Evolutionary conservation across 2,888 invertebrate species (phyloP).

Genomic region (Drosophila kanekoi): DNA sequence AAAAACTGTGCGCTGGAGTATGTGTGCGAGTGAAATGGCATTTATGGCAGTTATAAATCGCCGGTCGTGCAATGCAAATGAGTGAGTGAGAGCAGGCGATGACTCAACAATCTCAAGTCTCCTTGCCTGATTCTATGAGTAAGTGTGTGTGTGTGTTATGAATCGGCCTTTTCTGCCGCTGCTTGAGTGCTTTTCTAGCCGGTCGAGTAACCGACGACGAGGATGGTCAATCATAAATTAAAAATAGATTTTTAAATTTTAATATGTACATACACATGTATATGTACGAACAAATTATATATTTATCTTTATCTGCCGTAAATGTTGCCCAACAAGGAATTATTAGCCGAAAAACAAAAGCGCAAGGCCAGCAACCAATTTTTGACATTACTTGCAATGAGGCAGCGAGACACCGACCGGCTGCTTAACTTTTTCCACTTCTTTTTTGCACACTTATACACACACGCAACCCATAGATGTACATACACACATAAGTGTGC

Average conservation of each 20-base stretch:
- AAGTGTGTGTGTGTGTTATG: conserved; percentile 60
- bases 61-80: conserved; percentile 72
- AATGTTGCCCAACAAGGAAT: conserved; percentile 5
- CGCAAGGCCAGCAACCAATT: conserved; percentile 33
- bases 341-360: conserved; percentile 10
- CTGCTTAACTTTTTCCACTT: conserved; percentile 64
- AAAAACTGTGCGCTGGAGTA: conserved; percentile 60
- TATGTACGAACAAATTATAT: conserved; percentile 28
- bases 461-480: conserved; percentile 26
- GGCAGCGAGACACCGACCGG: conserved; percentile 57
- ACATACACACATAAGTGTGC: conserved; percentile 27
- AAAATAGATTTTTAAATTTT: conserved; percentile 68
- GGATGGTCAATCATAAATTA: conserved; percentile 72
- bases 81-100: conserved; percentile 77
- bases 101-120: conserved; percentile 69
- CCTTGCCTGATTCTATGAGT: conserved; percentile 27
- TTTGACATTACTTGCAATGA: conserved; percentile 47
- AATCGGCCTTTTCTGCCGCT: conserved; percentile 58
- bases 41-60: conserved; percentile 71
- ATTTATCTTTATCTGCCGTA: conserved; percentile 16
- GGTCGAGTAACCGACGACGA: conserved; percentile 65
- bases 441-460: conserved; percentile 66
- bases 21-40: conserved; percentile 65
- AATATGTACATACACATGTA: conserved; percentile 38
- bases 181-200: conserved; percentile 63